A percentile compares a stretch with the other conserved stretches of the same genome.
These are phyloP conservation scores for Uromys caudimaculatus DNA, from an alignment of 2,797 vertebrate species.

Conservation along the genomic window DNA sequence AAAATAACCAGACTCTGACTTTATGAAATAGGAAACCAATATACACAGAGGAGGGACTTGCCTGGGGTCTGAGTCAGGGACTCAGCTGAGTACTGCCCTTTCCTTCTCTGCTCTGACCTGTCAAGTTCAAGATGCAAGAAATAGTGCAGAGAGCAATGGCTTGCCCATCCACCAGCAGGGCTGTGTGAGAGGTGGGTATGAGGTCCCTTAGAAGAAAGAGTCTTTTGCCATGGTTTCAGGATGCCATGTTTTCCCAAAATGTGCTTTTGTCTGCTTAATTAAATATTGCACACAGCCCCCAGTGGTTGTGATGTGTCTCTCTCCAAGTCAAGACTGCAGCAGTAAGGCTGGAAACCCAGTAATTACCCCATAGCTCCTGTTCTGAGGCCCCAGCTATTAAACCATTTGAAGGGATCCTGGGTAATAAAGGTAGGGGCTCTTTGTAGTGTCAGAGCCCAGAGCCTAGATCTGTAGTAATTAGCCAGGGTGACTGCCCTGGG, in stretches of 20 bases:
- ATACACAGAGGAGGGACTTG: background rate
- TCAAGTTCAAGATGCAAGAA: background rate
- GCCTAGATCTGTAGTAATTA: background rate
- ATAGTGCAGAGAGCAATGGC: too few species aligned
- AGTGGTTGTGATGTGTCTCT: slow-evolving; percentile 70
- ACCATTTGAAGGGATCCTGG: background rate
- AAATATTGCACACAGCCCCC: slow-evolving; percentile 62
- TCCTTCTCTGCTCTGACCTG: too few species aligned
- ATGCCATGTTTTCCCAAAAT: slow-evolving; percentile 60
- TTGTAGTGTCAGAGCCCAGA: background rate
- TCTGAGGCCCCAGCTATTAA: slow-evolving; percentile 17
- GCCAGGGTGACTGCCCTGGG: rapidly evolving
- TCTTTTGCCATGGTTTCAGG: slow-evolving; percentile 57
- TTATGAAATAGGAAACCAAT: background rate
- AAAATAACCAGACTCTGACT: background rate
- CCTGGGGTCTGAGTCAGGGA: background rate
- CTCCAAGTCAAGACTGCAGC: slow-evolving; percentile 63
- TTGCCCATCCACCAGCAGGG: background rate
- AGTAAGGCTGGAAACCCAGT: slow-evolving; percentile 58
- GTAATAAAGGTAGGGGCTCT: slow-evolving; percentile 13
- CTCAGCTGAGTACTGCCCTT: background rate
- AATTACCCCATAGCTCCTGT: slow-evolving; percentile 62
- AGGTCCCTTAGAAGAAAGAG: slow-evolving; percentile 24
- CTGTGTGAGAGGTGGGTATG: background rate
- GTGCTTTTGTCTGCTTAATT: slow-evolving; percentile 74